Evolutionary conservation across 1,140 invertebrate genomes (phyloP).

Genomic region (Eulimnadia texana): DNA sequence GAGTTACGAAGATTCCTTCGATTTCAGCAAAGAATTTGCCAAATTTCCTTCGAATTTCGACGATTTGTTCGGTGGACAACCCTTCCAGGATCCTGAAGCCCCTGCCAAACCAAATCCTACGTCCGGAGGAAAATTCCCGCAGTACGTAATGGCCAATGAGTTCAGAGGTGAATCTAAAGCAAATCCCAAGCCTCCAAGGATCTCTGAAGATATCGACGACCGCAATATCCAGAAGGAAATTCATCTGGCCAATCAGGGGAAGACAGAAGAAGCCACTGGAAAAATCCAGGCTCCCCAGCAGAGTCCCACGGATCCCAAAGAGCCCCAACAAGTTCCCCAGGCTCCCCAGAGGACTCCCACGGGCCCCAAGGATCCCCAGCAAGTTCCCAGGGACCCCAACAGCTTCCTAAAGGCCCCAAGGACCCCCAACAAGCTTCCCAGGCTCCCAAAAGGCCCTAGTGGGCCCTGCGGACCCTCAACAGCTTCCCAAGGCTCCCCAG

Average conservation of each 20-base stretch:
- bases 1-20: neutral
- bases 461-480: neutral
- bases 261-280: too few species aligned
- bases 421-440: neutral
- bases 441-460: neutral
- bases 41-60: constrained; percentile 8
- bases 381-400: neutral
- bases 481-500: neutral
- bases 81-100: constrained; percentile 1
- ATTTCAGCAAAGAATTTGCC: neutral
- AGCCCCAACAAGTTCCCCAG: too few species aligned
- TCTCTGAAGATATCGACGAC: neutral
- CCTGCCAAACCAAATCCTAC: neutral
- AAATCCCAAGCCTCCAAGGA: neutral
- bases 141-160: too few species aligned
- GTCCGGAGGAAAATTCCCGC: neutral
- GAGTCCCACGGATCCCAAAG: too few species aligned
- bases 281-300: too few species aligned
- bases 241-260: too few species aligned
- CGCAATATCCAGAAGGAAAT: neutral
- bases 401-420: neutral
- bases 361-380: neutral
- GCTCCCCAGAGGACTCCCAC: neutral
- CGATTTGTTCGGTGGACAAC: constrained; percentile 5
- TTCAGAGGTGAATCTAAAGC: too few species aligned